These are phyloP conservation scores for Hydropsyche betteni DNA, from an alignment of 2,888 invertebrate genomes.

Conservation along the genomic window DNA sequence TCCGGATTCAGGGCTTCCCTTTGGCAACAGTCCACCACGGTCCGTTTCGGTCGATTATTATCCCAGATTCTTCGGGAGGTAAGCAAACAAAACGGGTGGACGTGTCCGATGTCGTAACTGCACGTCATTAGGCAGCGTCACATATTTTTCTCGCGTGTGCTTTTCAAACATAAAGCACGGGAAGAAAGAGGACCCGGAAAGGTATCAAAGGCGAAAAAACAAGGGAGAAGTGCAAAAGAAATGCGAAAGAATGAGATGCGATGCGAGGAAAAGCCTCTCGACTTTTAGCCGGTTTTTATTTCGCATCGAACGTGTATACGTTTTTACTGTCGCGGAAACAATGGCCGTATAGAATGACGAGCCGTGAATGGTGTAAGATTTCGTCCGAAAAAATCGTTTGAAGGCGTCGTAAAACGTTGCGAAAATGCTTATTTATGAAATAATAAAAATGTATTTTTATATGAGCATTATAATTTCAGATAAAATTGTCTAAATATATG, in stretches of 20 bases:
- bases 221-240: neutral
- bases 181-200: neutral
- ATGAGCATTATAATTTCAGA: no score
- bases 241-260: neutral
- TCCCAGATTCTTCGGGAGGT: neutral
- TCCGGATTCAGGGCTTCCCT: neutral
- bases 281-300: conserved; percentile 1
- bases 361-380: neutral
- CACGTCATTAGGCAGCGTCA: conserved; percentile 13
- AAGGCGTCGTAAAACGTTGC: no score
- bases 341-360: neutral
- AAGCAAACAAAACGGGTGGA: neutral
- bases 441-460: no score
- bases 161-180: conserved; percentile 1
- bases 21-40: conserved; percentile 8
- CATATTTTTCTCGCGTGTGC: neutral
- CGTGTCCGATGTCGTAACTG: conserved; percentile 21
- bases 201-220: neutral
- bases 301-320: neutral
- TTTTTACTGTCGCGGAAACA: conserved; percentile 24
- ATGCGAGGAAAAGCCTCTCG: neutral
- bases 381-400: neutral
- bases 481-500: no score
- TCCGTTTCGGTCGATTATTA: conserved; percentile 6
- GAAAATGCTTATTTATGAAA: neutral